Conservation (phyloP, 2,888 invertebrate species). For the Acheta domesticus region DNA sequence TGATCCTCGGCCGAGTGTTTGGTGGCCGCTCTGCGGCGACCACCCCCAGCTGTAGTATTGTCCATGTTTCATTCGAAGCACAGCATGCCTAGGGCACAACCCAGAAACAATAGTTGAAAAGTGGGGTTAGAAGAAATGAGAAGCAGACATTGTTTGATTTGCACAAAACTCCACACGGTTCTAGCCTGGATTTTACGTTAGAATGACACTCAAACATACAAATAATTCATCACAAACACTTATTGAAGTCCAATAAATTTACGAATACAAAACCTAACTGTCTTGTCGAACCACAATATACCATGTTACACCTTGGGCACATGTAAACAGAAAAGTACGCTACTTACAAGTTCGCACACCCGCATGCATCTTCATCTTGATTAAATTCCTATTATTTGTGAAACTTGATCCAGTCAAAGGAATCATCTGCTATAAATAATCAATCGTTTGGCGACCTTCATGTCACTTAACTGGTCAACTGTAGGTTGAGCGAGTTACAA, state of each 20-base stretch:
- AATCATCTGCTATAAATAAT: conserved; percentile 36
- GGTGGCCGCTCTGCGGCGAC: conserved; percentile 66
- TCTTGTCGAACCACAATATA: too few relatives aligned
- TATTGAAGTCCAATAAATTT: too few relatives aligned
- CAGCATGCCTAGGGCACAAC: neutral
- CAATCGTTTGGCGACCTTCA: conserved; percentile 35
- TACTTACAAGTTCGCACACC: conserved; percentile 28
- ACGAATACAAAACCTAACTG: too few relatives aligned
- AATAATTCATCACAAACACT: too few relatives aligned
- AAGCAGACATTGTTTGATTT: neutral
- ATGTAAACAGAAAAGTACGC: neutral
- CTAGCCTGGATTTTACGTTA: too few relatives aligned
- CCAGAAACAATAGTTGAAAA: neutral
- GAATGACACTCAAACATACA: too few relatives aligned
- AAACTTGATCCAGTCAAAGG: conserved; percentile 28
- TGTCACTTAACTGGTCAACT: conserved; percentile 31
- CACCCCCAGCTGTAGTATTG: conserved; percentile 54
- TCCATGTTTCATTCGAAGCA: conserved; percentile 38
- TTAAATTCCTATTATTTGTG: conserved; percentile 27
- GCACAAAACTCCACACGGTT: too few relatives aligned
- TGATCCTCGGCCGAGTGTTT: conserved; percentile 96
- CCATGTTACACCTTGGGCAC: neutral
- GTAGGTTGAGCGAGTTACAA: conserved; percentile 3
- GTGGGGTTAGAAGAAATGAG: neutral
- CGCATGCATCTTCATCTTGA: conserved; percentile 26